Conservation (phyloP, 2,888 invertebrate species). For the Cancer borealis region DNA sequence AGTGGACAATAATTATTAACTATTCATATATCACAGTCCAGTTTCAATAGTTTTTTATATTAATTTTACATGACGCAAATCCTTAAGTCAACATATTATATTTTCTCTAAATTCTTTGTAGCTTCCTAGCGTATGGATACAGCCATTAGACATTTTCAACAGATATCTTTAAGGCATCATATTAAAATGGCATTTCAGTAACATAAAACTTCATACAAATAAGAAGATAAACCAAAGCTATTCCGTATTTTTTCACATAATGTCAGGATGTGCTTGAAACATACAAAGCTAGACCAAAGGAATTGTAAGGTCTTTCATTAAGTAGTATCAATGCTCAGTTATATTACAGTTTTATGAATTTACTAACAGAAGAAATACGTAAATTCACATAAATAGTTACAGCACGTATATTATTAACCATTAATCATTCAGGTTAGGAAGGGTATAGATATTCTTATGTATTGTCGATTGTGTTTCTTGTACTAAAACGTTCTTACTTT, state of each 20-base stretch:
- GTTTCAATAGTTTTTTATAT: not conserved
- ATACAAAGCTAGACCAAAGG: not conserved
- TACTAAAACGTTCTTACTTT: not conserved
- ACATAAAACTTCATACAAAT: not conserved
- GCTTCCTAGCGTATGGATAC: not conserved
- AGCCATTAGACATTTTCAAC: not conserved
- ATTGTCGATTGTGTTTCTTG: not conserved
- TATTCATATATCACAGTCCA: not conserved
- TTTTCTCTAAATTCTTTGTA: not conserved
- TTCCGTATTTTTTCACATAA: not conserved
- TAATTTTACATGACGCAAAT: not conserved
- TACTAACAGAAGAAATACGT: not conserved
- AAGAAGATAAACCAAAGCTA: not conserved
- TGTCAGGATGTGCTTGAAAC: not conserved
- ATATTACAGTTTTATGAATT: not conserved
- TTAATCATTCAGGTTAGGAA: not conserved
- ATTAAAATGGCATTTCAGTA: not conserved
- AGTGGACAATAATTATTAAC: not conserved
- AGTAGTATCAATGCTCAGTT: not conserved
- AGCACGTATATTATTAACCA: not conserved
- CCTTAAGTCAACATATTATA: not conserved
- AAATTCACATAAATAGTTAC: not conserved
- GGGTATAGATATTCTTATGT: not conserved
- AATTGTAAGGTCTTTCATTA: not conserved
- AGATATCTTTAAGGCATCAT: not conserved